Conservation (phyloP, 1,140 invertebrate genomes). For the Microvelia longipes region DNA sequence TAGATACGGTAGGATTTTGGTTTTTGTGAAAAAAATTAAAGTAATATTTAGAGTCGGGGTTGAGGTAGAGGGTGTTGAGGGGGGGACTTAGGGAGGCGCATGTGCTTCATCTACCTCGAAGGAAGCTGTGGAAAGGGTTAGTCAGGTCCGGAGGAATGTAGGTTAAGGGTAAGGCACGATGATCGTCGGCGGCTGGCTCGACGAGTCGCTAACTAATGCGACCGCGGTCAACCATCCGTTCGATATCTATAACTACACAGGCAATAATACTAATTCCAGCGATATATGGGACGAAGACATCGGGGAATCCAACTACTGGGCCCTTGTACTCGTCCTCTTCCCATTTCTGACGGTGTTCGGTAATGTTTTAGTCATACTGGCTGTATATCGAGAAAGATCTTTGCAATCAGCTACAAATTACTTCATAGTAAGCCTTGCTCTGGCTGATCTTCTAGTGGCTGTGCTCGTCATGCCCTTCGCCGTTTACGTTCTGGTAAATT, state of each 20-base stretch:
- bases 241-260: neutral
- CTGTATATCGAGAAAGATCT: constrained; percentile 74
- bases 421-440: constrained; percentile 93
- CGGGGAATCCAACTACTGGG: constrained; percentile 42
- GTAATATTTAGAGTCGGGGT: neutral
- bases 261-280: neutral
- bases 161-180: neutral
- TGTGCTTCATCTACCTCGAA: neutral
- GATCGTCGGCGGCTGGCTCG: neutral
- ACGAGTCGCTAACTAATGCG: neutral
- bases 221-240: neutral
- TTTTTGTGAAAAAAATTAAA: neutral
- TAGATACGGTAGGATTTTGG: neutral
- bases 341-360: constrained; percentile 89
- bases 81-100: neutral
- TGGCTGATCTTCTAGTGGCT: constrained; percentile 90
- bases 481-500: constrained; percentile 59
- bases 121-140: neutral
- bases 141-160: neutral
- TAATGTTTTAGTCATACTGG: constrained; percentile 89
- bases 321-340: constrained; percentile 70
- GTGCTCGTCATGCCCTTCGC: constrained; percentile 96
- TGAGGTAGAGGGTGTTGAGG: neutral
- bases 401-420: constrained; percentile 94
- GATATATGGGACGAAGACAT: neutral